Evolutionary conservation across 2,113 vertebrate species (phyloP), one percentile per base, ranked within the genome.

Genomic region (Notarius quadriscutis): DNA sequence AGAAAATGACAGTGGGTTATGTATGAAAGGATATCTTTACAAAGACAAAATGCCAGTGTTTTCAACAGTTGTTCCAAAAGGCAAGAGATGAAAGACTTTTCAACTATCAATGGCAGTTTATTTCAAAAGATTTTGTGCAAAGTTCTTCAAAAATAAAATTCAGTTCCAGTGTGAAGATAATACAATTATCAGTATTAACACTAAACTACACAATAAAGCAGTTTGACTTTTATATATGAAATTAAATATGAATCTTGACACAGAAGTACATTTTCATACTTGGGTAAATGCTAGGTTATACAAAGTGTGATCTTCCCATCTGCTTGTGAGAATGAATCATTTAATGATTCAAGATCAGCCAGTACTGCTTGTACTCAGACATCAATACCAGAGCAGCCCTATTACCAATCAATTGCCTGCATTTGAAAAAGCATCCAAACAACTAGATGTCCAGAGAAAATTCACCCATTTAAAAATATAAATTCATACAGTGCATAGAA

Each of bases 401-500:
- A 22, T 30, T 79, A 58, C 25, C 57, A 74, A 51, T 8, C 18
- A 62, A 65, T 20, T 62, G n/a, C 75, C 11, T 86, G 10, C 50
- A 18, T 50, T 53, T 51, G 3, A 75, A 1, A 6, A 3, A 25
- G 8, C 72, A 51, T n/a, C 17, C 48, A 77, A 51, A 77, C 4
- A 3, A 51, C 83, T 69, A 75, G 60, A 22, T 50, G 91, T 2
- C 86, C 50, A 72, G 50, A 18, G 27, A 89, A 87, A 93, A 89
- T 89, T 88, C 53, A 89, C 88, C 57, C 25, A 81, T 30, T 87
- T 63, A 90, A 20, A 82, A 83, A 82, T 57, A 57, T 86, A 86
- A 57, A 91, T 89, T 91, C 92, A 90, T 90, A 89, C 89, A 81
- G 89, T 88, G 86, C 86, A 85, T 90, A 88, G 81, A 89, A 91